Conservation (phyloP, 2,888 invertebrate genomes). For the Norana najaformis region DNA sequence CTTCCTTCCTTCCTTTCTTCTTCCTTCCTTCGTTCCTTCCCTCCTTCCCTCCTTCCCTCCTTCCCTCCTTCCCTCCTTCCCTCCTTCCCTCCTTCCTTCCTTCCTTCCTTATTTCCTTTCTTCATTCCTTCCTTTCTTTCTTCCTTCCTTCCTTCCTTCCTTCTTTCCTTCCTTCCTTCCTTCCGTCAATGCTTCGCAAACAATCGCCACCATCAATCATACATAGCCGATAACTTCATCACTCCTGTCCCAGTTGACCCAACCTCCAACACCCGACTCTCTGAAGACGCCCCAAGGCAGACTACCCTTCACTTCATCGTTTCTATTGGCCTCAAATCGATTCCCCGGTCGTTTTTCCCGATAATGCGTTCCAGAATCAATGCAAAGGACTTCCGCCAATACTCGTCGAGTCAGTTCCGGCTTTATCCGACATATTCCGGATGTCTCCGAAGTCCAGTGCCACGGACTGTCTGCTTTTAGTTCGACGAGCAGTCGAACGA, state of each 20-base stretch:
- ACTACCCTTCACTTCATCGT: not conserved
- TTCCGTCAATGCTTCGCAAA: too few species aligned
- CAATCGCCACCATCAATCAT: too few species aligned
- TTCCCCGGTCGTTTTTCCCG: not conserved
- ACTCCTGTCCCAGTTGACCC: not conserved
- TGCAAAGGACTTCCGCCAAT: not conserved
- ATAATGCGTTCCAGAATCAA: not conserved
- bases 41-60: too few species aligned
- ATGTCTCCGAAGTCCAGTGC: not conserved
- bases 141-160: not conserved
- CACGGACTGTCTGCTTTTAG: not conserved
- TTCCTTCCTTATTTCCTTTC: too few species aligned
- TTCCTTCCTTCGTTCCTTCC: not conserved
- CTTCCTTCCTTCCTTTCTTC: too few species aligned
- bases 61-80: too few species aligned
- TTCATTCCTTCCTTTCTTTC: too few species aligned
- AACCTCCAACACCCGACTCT: not conserved
- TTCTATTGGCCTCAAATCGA: not conserved
- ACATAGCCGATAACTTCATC: too few species aligned
- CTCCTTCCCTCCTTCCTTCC: too few species aligned
- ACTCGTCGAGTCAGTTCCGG: not conserved
- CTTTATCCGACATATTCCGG: not conserved
- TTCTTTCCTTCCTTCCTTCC: not conserved
- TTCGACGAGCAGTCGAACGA: not conserved
- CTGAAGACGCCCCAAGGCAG: too few species aligned